phyloP scores from a whole-genome alignment of 1,140 invertebrate species.

The Aphelinus certus region DNA sequence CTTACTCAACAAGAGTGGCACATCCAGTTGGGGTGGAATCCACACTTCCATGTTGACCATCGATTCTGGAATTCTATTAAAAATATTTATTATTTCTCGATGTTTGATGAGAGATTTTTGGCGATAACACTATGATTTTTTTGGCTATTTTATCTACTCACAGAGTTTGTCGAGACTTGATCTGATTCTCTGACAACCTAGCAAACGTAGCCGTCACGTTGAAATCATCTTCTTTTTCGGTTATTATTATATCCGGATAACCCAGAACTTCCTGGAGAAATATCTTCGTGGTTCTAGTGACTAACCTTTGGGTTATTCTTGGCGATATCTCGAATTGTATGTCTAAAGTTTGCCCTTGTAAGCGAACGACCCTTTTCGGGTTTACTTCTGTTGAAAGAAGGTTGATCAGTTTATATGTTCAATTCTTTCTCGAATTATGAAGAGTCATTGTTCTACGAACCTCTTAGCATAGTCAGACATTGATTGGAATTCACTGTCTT shows the following conservation, averaged over 20 bases:
- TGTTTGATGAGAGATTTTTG: neutral
- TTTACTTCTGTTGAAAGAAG: slow-evolving; percentile 51
- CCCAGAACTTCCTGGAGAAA: slow-evolving; percentile 73
- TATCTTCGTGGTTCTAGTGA: slow-evolving; percentile 72
- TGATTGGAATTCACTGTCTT: slow-evolving; percentile 45
- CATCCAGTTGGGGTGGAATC: slow-evolving; percentile 71
- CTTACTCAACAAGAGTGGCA: slow-evolving; percentile 53
- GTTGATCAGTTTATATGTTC: slow-evolving; percentile 3
- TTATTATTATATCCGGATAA: slow-evolving; percentile 68
- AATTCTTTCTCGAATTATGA: neutral
- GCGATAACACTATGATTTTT: slow-evolving; percentile 15
- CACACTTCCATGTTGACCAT: slow-evolving; percentile 81
- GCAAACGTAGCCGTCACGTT: slow-evolving; percentile 56
- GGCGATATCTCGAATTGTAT: slow-evolving; percentile 68
- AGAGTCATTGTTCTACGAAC: slow-evolving; percentile 36
- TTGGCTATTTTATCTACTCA: neutral
- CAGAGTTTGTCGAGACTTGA: slow-evolving; percentile 25
- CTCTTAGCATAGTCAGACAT: slow-evolving; percentile 54
- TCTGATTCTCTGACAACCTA: slow-evolving; percentile 42
- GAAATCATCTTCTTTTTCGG: slow-evolving; percentile 62
- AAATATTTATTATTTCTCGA: slow-evolving; percentile 28
- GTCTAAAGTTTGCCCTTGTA: slow-evolving; percentile 48
- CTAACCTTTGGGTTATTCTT: slow-evolving; percentile 70
- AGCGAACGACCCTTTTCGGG: slow-evolving; percentile 52
- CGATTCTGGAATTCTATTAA: slow-evolving; percentile 64